These are phyloP conservation scores for Oscheius onirici DNA, from an alignment of 2,888 invertebrate genomes.

Conservation along the genomic window DNA sequence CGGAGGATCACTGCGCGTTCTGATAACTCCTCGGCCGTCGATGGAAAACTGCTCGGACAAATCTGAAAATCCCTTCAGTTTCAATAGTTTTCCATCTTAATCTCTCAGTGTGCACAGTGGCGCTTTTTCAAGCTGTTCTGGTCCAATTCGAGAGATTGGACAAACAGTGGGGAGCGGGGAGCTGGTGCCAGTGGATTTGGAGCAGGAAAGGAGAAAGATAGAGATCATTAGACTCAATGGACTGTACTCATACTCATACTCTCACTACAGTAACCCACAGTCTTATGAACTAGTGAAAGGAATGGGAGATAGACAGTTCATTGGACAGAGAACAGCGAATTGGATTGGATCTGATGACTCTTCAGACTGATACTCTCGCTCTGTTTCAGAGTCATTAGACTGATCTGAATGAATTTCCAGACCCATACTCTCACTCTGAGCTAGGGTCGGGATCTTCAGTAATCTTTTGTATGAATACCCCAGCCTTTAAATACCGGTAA, in stretches of 20 bases:
- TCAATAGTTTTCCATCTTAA: neutral
- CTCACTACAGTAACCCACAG: too few species aligned
- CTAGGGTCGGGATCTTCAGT: neutral
- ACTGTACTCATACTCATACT: too few species aligned
- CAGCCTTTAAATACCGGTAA: too few species aligned
- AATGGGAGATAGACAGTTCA: too few species aligned
- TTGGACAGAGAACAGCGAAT: too few species aligned
- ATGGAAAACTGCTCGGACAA: slow-evolving; percentile 53
- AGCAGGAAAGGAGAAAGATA: too few species aligned
- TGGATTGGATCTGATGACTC: too few species aligned
- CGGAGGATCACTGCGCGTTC: slow-evolving; percentile 45
- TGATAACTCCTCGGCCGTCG: slow-evolving; percentile 48
- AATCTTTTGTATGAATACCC: neutral
- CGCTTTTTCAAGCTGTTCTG: neutral
- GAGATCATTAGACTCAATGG: too few species aligned
- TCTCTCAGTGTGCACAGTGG: neutral
- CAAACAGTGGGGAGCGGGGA: neutral
- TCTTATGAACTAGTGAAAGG: too few species aligned
- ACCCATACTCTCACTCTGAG: neutral
- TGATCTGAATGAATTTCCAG: neutral
- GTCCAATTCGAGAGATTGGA: slow-evolving; percentile 4
- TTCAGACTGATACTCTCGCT: too few species aligned
- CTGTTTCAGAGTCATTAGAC: too few species aligned
- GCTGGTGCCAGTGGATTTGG: too few species aligned
- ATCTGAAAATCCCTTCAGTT: slow-evolving; percentile 45